These are phyloP conservation scores for Lytechinus variegatus DNA, from an alignment of 35 echinoderm and acorn worm genomes.

Conservation along the genomic window DNA sequence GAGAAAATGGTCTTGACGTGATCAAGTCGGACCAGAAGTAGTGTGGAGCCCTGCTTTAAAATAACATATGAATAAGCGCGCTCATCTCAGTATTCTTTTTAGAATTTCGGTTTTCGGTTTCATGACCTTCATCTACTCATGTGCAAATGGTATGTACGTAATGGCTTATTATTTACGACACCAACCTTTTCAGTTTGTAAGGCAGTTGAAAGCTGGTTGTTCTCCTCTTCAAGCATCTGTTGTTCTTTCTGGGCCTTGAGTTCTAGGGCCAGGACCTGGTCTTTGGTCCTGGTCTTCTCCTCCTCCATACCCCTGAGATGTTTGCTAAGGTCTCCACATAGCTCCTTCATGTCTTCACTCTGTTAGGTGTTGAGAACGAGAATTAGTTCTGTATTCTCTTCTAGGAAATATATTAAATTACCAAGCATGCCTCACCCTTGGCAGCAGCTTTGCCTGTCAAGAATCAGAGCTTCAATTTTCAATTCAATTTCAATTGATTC, in stretches of 20 bases:
- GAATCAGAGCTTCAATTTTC: no score
- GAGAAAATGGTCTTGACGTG: no score
- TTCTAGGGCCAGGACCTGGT: background rate
- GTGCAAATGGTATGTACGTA: background rate
- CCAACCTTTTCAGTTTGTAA: background rate
- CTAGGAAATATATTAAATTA: no score
- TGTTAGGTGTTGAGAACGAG: background rate
- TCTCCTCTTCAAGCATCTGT: background rate
- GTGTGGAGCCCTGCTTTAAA: no score
- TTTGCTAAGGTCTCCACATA: background rate
- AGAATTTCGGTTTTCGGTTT: background rate
- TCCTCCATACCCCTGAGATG: background rate
- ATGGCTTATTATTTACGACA: background rate
- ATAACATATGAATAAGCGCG: background rate
- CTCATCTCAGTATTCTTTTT: background rate
- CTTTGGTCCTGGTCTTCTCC: background rate
- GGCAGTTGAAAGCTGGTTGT: background rate
- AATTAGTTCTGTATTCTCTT: no score
- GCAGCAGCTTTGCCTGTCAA: no score
- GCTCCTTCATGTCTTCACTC: constrained; percentile 22
- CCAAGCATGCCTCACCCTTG: no score
- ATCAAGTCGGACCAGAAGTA: no score
- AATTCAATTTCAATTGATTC: no score
- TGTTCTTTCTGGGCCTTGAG: background rate
- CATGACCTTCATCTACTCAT: no score